phyloP scores from a whole-genome alignment of 2,113 vertebrate species.

The Melanotaenia duboulayi region DNA sequence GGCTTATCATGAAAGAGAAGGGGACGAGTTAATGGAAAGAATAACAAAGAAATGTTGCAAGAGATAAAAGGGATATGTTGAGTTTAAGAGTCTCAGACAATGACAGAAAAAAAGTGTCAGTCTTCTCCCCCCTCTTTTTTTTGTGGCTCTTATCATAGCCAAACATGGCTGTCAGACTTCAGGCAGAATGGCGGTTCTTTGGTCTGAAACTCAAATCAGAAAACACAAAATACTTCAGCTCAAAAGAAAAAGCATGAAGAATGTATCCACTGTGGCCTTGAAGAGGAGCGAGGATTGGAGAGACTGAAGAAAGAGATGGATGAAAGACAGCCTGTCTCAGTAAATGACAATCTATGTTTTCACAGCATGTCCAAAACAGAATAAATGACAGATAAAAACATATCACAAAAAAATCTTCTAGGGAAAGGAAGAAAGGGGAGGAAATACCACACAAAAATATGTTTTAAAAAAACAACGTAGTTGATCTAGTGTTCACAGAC shows the following conservation, averaged over 20 bases:
- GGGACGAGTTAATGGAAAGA: constrained; percentile 33
- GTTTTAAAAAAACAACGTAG: constrained; percentile 1
- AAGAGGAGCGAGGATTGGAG: constrained; percentile 23
- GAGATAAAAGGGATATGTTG: constrained; percentile 64
- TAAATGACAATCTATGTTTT: constrained; percentile 47
- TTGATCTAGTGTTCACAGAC: background rate
- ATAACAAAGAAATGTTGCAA: constrained; percentile 54
- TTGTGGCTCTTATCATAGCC: constrained; percentile 48
- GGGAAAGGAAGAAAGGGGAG: constrained; percentile 18
- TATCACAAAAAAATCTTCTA: constrained; percentile 15
- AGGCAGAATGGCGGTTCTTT: constrained; percentile 34
- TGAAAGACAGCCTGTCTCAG: constrained; percentile 50
- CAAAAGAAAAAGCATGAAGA: constrained; percentile 38
- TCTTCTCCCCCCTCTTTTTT: constrained; percentile 15
- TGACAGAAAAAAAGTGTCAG: constrained; percentile 58
- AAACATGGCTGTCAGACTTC: constrained; percentile 63
- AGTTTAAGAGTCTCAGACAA: constrained; percentile 47
- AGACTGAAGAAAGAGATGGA: constrained; percentile 24
- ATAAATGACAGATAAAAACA: constrained; percentile 25
- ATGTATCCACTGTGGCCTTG: constrained; percentile 45
- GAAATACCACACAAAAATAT: constrained; percentile 19
- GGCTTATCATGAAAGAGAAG: constrained; percentile 5
- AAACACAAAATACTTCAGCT: constrained; percentile 60
- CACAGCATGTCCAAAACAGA: constrained; percentile 34
- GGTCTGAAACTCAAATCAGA: constrained; percentile 62